Evolutionary conservation across 92 coral and sea anemone species (phyloP), one percentile per base, ranked within the genome.

Genomic region (Meandrina meandrites): DNA sequence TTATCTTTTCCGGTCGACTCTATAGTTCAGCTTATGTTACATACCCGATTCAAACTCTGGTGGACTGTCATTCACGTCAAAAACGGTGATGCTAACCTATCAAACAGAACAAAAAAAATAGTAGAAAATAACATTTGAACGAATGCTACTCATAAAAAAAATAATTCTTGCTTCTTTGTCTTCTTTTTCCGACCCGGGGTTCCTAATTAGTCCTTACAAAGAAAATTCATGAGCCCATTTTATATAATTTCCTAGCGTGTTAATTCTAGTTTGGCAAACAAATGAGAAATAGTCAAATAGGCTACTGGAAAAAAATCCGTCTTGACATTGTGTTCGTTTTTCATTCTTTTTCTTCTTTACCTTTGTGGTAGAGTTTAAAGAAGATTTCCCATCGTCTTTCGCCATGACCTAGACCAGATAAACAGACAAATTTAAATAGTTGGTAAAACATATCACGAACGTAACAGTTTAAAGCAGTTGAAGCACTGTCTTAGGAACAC

Each of bases 61-160:
- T 3, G 97, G 95, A 77, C 94, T 94, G 90, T 96, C 99, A 79
- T 96, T 96, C 48, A 93, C 97, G 30, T 96, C 99, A 60, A 80
- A 87, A 19, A 96, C 95, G 1, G 94, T 90, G 30, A 96, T 84
- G 60, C 81, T 82, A 82, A 96, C 94, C 99, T 96, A 81, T 18
- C 58, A 80, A 72, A 30, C 45, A 4, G 11, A 73, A 60, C 14
- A 14, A 73, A 73, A 36, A 28, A 4, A 0, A 0, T 19, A 5
- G 30, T 16, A 2, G 4, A 27, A 81, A 34, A 27, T 1, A 30
- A 5, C 2, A 1, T 53, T 11, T 19, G 35, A 36, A 16, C 24
- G n/a, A 71, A 19, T 56, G 45, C 19, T 18, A 36, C 28, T n/a
- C 8, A 35, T 2, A 47, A 48, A 48, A 48, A 12, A 48, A 9